Conservation (phyloP, 2,797 vertebrate species). For the Lycodopsis pacificus region DNA sequence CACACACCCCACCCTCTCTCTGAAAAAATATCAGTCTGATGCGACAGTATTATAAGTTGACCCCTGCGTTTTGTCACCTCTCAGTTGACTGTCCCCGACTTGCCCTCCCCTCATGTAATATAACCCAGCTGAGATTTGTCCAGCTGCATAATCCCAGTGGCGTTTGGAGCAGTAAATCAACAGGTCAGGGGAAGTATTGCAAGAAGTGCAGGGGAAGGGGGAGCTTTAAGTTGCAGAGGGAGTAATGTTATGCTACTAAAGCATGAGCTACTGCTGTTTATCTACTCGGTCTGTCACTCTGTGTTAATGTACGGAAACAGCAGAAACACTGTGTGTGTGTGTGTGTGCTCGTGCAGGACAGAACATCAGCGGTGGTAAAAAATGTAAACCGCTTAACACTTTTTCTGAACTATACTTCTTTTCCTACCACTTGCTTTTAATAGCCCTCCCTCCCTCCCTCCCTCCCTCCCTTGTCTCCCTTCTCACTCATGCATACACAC, state of each 20-base stretch:
- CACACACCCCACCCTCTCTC: background rate
- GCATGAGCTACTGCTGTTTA: conserved; percentile 87
- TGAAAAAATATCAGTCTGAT: conserved; percentile 58
- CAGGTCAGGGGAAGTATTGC: conserved; percentile 77
- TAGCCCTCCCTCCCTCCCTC: conserved; percentile 60
- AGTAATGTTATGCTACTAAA: conserved; percentile 83
- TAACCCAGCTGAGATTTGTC: conserved; percentile 70
- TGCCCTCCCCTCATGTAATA: conserved; percentile 49
- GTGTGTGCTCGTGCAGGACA: conserved; percentile 15
- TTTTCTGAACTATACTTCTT: conserved; percentile 64
- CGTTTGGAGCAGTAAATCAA: conserved; percentile 77
- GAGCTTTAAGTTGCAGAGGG: conserved; percentile 77
- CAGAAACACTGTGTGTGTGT: conserved; percentile 14
- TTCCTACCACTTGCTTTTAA: conserved; percentile 77
- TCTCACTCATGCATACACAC: conserved; percentile 59
- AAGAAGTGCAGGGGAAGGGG: conserved; percentile 17
- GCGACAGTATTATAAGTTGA: conserved; percentile 44
- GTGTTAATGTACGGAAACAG: conserved; percentile 80
- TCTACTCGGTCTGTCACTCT: conserved; percentile 84
- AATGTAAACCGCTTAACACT: conserved; percentile 86
- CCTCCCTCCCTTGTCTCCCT: conserved; percentile 82
- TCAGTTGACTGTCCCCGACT: conserved; percentile 35
- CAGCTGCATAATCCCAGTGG: conserved; percentile 66
- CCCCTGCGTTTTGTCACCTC: conserved; percentile 55
- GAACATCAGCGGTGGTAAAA: conserved; percentile 90